Conservation (phyloP, 2,888 invertebrate species). For the Anodontia alba region DNA sequence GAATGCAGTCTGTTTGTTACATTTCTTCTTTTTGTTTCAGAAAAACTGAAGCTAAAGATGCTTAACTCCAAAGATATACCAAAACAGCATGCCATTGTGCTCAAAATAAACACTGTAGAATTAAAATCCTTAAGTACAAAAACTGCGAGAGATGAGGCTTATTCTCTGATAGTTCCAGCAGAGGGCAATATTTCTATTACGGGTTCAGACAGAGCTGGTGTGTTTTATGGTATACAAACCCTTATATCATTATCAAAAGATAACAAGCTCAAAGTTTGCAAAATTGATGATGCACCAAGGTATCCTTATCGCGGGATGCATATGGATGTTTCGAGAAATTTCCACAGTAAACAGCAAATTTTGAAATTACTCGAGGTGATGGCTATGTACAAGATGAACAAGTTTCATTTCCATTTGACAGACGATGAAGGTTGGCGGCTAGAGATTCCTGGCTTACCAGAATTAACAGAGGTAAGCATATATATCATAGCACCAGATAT, state of each 20-base stretch:
- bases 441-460: conserved; percentile 80
- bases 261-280: conserved; percentile 42
- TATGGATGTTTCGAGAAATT: conserved; percentile 80
- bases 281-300: conserved; percentile 64
- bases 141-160: neutral
- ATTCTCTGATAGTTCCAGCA: neutral
- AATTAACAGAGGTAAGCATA: conserved; percentile 73
- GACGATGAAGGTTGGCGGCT: conserved; percentile 83
- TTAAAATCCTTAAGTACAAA: neutral
- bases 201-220: conserved; percentile 59
- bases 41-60: conserved; percentile 30
- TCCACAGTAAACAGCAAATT: conserved; percentile 70
- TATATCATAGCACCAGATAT: too few relatives aligned
- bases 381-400: conserved; percentile 82
- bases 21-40: conserved; percentile 34
- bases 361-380: conserved; percentile 79
- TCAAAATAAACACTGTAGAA: neutral
- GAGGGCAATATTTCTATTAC: conserved; percentile 39
- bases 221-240: conserved; percentile 72
- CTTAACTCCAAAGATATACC: conserved; percentile 10
- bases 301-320: conserved; percentile 77
- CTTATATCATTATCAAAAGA: conserved; percentile 35
- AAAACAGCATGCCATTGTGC: neutral
- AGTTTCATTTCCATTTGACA: conserved; percentile 80
- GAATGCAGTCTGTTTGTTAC: too few relatives aligned